Evolutionary conservation across 37 sponge, comb jelly and placozoan genomes (phyloP).

Genomic region (Beroe forskalii): DNA sequence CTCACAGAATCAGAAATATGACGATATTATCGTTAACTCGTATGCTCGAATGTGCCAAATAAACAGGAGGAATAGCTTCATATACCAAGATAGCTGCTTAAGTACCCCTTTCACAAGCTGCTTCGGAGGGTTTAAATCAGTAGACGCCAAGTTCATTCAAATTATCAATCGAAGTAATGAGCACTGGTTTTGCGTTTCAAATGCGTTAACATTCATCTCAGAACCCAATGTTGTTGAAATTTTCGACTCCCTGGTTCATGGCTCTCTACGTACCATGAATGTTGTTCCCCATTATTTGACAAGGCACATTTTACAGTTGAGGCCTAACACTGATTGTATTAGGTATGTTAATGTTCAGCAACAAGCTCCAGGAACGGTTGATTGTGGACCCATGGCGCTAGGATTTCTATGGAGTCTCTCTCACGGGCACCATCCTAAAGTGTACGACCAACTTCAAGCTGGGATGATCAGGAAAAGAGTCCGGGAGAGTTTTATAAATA

Average conservation of each 20-base stretch:
- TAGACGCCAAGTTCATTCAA: neutral
- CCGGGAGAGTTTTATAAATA: too few species aligned
- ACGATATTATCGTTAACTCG: slow-evolving; percentile 17
- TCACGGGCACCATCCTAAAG: too few species aligned
- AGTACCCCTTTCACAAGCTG: too few species aligned
- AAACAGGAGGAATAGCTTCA: too few species aligned
- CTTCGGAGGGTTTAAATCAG: neutral
- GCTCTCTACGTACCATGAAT: neutral
- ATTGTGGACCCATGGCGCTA: neutral
- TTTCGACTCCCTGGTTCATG: neutral
- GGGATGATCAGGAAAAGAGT: too few species aligned
- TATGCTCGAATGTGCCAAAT: neutral
- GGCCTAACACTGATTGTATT: neutral
- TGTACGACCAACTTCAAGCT: too few species aligned
- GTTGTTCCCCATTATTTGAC: neutral
- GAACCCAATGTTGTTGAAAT: slow-evolving; percentile 1
- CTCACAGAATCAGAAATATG: neutral
- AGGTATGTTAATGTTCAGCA: neutral
- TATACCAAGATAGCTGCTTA: too few species aligned
- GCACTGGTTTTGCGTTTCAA: slow-evolving; percentile 3
- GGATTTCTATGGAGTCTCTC: neutral
- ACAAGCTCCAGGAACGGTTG: neutral
- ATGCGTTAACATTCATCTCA: neutral
- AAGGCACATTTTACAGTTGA: neutral
- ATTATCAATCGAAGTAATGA: neutral